A percentile compares a stretch with the other conserved stretches of the same genome.
Conservation (phyloP, 2,797 vertebrate genomes). For the Liparis tanakae region DNA sequence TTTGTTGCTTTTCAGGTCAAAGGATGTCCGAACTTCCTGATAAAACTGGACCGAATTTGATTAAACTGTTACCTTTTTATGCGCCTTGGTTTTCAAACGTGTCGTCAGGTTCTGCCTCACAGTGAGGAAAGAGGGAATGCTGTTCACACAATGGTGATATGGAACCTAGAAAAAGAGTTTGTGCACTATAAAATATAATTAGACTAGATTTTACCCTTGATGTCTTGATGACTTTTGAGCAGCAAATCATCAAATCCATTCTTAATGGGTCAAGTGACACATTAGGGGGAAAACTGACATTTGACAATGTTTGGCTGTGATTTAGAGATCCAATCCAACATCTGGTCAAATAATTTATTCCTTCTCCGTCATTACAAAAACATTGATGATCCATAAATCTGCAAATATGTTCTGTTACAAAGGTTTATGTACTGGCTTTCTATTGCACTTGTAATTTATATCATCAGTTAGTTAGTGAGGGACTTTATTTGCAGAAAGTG, state of each 20-base stretch:
- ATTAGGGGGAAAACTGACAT: neutral
- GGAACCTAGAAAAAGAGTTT: neutral
- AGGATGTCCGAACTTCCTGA: neutral
- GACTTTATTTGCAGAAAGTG: neutral
- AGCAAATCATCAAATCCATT: neutral
- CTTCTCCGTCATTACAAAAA: neutral
- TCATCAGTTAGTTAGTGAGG: neutral
- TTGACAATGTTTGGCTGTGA: constrained; percentile 1
- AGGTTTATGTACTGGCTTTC: constrained; percentile 1
- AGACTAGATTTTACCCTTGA: neutral
- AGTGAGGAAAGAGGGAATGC: neutral
- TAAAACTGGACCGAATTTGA: neutral
- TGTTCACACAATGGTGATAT: neutral
- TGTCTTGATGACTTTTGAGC: neutral
- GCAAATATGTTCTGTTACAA: constrained; percentile 2
- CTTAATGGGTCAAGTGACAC: neutral
- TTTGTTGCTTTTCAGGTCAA: constrained; percentile 37
- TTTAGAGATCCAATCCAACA: neutral
- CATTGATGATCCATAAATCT: constrained; percentile 9
- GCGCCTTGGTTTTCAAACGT: neutral
- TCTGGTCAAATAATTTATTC: constrained; percentile 3
- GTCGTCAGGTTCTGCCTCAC: neutral
- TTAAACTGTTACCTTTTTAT: neutral
- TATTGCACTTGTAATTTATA: neutral
- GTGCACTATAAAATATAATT: neutral